Conservation (phyloP, 64 coral and sea anemone species). For the Montipora foliosa region DNA sequence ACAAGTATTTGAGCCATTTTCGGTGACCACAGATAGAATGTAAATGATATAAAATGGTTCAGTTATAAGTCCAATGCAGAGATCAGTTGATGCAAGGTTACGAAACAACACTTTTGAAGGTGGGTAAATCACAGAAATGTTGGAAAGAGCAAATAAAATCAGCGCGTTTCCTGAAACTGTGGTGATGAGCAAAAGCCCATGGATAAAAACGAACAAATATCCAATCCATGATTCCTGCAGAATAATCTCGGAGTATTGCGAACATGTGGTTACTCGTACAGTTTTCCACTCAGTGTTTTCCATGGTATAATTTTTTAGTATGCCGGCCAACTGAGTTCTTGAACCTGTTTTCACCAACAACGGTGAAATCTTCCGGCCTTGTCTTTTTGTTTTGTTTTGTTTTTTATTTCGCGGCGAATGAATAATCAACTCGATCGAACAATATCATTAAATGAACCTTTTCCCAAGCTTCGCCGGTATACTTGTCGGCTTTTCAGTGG, state of each 20-base stretch:
- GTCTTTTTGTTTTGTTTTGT: no score
- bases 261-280: not conserved
- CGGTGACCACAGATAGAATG: not conserved
- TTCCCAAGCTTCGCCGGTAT: no score
- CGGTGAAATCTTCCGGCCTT: no score
- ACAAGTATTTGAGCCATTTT: not conserved
- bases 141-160: constrained; percentile 59
- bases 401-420: no score
- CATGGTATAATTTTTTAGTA: not conserved
- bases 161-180: constrained; percentile 42
- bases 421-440: no score
- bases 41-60: constrained; percentile 41
- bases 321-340: not conserved
- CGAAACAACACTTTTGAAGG: constrained; percentile 61
- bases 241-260: not conserved
- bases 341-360: no score
- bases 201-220: not conserved
- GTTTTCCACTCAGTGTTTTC: not conserved
- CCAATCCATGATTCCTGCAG: not conserved
- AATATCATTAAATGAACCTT: no score
- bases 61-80: constrained; percentile 60
- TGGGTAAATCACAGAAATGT: constrained; percentile 4
- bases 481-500: no score
- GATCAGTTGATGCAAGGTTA: constrained; percentile 64
- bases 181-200: not conserved